These are phyloP conservation scores for Pygmarrhopalites habei DNA, from an alignment of 1,140 invertebrate species.

Conservation along the genomic window DNA sequence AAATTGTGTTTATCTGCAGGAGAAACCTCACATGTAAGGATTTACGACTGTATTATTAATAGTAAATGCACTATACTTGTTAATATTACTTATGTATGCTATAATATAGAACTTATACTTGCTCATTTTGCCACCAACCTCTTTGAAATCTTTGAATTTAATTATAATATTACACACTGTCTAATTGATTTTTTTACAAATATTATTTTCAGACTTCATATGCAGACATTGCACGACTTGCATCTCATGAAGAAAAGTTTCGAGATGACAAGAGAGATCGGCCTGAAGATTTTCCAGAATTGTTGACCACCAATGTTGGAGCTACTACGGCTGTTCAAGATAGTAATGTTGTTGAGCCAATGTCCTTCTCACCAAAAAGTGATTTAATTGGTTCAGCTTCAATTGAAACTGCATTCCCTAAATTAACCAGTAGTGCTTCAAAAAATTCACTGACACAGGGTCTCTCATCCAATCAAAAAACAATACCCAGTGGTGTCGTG, in stretches of 20 bases:
- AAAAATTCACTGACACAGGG: background rate
- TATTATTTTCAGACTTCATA: constrained; percentile 14
- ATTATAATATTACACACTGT: too few species aligned
- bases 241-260: background rate
- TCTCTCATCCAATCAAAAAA: background rate
- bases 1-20: too few species aligned
- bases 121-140: too few species aligned
- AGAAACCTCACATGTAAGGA: too few species aligned
- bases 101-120: too few species aligned
- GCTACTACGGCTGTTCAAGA: background rate
- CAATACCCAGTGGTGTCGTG: background rate
- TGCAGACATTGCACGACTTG: constrained; percentile 5
- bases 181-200: constrained; percentile 1
- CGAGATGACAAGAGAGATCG: background rate
- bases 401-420: constrained; percentile 5
- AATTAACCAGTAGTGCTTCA: background rate
- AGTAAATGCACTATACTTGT: too few species aligned
- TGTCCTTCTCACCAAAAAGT: constrained; percentile 11
- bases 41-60: too few species aligned
- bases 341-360: background rate
- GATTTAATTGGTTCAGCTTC: background rate
- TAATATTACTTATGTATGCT: too few species aligned
- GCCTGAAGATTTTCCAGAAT: constrained; percentile 3
- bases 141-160: too few species aligned
- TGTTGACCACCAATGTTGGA: background rate